Base-by-base conservation (phyloP, 2,888 invertebrate genomes). In the Dryomyza anilis region DNA sequence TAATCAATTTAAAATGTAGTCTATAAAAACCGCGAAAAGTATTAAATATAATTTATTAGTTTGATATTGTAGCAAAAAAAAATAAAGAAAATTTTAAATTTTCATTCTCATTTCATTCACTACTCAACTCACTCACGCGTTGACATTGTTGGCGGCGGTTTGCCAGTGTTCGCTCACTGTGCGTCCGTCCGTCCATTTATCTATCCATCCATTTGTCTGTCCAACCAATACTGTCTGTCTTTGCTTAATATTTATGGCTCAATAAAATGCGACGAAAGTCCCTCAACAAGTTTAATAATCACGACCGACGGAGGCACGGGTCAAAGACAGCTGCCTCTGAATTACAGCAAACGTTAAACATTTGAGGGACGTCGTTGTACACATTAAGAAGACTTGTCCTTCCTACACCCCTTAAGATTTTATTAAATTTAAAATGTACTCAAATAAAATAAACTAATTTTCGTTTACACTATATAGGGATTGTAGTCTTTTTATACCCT, bases 41-140 rank as follows among this genome's bases (percentile, higher is more conserved):
- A 60, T 70, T 67, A 68, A 67, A 69, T n/a, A 76, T 75, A 75
- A 76, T 76, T 76, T 76, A 77, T 73, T 73, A 69, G 66, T 71
- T 71, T 68, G 66, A 71, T 70, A 70, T 72, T 67, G 73, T 69
- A 67, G 67, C 69, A 73, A 69, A 73, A 21, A 21, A 48, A 48
- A n/a, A n/a, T n/a, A n/a, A n/a, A n/a, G n/a, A n/a, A n/a, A n/a
- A n/a, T n/a, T n/a, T n/a, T n/a, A n/a, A n/a, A n/a, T n/a, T n/a
- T n/a, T n/a, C n/a, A n/a, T n/a, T n/a, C n/a, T n/a, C n/a, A n/a
- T n/a, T n/a, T n/a, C n/a, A n/a, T n/a, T n/a, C n/a, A n/a, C n/a
- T 1, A 25, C 14, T n/a, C 23, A 7, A 52, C 27, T 52, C 6
- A 52, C 25, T 52, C 16, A 52, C 50, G 30, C 53, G 33, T 33